Base-by-base conservation (phyloP, 1,140 invertebrate genomes). In the Trypoxylus dichotomus region DNA sequence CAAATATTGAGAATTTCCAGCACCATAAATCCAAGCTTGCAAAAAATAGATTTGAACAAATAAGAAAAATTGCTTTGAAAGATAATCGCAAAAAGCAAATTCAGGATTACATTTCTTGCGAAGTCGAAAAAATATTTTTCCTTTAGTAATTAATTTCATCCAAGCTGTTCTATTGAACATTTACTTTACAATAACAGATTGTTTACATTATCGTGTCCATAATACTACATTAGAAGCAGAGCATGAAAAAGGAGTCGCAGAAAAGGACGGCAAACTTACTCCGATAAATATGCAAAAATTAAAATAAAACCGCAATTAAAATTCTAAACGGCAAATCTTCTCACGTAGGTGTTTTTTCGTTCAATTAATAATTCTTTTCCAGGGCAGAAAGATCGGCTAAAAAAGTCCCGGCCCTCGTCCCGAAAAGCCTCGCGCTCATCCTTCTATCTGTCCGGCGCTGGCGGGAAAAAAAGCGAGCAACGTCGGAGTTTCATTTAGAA, bases 261-360 rank as follows among this genome's bases (percentile, higher is more conserved):
- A 47, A 47, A 47, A n/a, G 43, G 43, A 47, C 13, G 63, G 63
- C 21, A 19, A 68, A 25, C 5, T 68, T 24, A 3, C 21, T 24
- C 60, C 60, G n/a, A 73, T 73, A 73, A 73, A 73, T 42, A 41
- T 41, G 27, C 27, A 29, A 41, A 41, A 73, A 73, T 73, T 73
- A 73, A 73, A 73, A 73, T 73, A 73, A 73, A 73, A 42, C 71
- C 71, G 71, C 71, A 73, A 73, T 73, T 73, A 73, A 73, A 73
- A 73, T 73, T 73, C 71, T 42, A 73, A 73, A 42, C 11, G 15
- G 37, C 71, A 29, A 73, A 73, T 73, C 71, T 73, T 73, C 37
- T 73, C 63, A 68, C 21, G 63, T 68, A 68, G 24, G 21, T 47
- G 43, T n/a, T 63, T 63, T 73, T 73, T 71, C 21, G 60, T 63